Evolutionary conservation across 2,113 vertebrate species (phyloP), one percentile per base, ranked within the genome.

Genomic region (Isurus oxyrinchus): DNA sequence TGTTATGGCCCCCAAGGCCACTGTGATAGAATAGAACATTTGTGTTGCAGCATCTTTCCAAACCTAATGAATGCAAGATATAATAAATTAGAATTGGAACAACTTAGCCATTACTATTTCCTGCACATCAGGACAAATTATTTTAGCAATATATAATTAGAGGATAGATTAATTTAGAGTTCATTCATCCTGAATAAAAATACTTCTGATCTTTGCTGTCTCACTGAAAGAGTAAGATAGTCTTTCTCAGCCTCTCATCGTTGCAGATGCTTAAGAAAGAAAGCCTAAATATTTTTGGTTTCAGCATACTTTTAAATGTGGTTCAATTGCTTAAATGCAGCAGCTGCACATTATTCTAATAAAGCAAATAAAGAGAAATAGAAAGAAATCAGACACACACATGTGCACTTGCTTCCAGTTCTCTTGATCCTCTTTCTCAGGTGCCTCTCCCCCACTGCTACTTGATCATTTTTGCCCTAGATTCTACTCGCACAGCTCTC

Each of bases 21-120:
- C 98, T 0, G 99, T 99, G 40, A 99, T 97, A 3, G 99, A 99
- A 96, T 98, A 99, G 97, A 99, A 99, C 96, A 98, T 99, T 97
- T 99, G 99, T 7, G 99, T 99, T 21, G 99, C 99, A 63, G 99
- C 99, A 63, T 99, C 99, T 97, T 99, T 99, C 99, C 99, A 99
- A 96, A 99, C 98, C 99, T 99, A 91, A 27, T 96, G n/a, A 96
- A 25, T 96, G 11, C 76, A 53, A 44, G 94, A 59, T 44, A 21
- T 25, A 88, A 96, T 96, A 57, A 69, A 67, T 95, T 95, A 76
- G 25, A 3, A 95, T 23, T 84, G 16, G 27, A 44, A 81, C 19
- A 96, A 53, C 27, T 35, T 88, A 55, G 53, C 2, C 7, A 19
- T 49, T 23, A 40, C 59, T 63, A 19, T 67, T 69, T 49, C 23